Evolutionary conservation across 2,888 invertebrate genomes (phyloP), one percentile per base, ranked within the genome.

Genomic region (Ichneumon xanthorius): DNA sequence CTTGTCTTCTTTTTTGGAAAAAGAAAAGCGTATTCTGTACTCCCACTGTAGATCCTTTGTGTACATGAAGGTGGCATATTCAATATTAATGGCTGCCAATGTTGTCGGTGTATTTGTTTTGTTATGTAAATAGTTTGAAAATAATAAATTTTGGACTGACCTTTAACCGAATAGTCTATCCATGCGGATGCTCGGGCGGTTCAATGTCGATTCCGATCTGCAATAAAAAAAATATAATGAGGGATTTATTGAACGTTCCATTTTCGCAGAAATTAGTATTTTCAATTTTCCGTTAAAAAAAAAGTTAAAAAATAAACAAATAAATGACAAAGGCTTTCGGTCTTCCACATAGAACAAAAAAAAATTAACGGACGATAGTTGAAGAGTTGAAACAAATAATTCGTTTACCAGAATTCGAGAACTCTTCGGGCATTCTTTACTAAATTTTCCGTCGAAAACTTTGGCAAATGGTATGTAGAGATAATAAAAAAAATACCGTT

Each of bases 81-180:
- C 30, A 58, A 45, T 73, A 80, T 73, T 73, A 73, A 80, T 80
- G 22, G 48, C 22, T n/a, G 45, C 50, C 14, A 76, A 53, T 22
- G 33, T 37, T 75, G 30, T 50, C 14, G 2, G 30, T 11, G 30
- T 58, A 26, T 26, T 14, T 19, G 30, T 45, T 55, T 77, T 19
- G 16, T 9, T 11, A 14, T 22, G 0, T 71, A 6, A 55, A 9
- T 55, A 11, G 9, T 58, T 58, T 58, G 11, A 26, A 9, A 22
- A 58, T 0, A 58, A 33, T 4, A 9, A n/a, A 14, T 45, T 14
- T 11, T 14, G 45, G 19, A 75, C 80, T 80, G 1, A 80, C 80
- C 73, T 61, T 53, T 80, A 80, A 68, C 58, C 50, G 45, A 58
- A 14, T 30, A 48, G 45, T 19, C 67, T 68, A 68, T n/a, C 55